A percentile compares a stretch with the other conserved stretches of the same genome.
Conservation (phyloP, 1,140 invertebrate species). For the Pogonus chalceus region DNA sequence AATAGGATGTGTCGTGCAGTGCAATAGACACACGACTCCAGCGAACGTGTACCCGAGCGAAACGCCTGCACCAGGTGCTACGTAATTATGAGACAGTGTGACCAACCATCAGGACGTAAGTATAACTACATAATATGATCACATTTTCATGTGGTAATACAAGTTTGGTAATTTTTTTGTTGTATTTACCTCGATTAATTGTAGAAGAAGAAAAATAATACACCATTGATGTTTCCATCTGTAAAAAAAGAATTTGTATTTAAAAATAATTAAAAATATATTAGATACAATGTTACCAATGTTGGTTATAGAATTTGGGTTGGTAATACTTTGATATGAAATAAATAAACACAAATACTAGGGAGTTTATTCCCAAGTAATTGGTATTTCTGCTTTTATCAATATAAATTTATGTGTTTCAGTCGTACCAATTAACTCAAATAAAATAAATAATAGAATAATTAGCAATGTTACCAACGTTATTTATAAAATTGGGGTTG, state of each 20-base stretch:
- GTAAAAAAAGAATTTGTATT: too few relatives aligned
- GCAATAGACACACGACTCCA: background rate
- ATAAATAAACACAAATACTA: too few relatives aligned
- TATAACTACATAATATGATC: background rate
- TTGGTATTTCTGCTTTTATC: too few relatives aligned
- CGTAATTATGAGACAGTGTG: background rate
- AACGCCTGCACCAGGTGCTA: background rate
- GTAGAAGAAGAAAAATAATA: background rate
- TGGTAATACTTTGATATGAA: too few relatives aligned
- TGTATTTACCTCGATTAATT: background rate
- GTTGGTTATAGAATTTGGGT: too few relatives aligned
- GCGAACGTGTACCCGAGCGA: background rate
- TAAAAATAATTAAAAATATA: background rate
- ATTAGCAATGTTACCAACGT: too few relatives aligned
- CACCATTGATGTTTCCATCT: background rate
- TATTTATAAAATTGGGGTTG: too few relatives aligned
- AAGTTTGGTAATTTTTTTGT: background rate
- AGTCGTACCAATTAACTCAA: too few relatives aligned
- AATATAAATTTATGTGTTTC: too few relatives aligned
- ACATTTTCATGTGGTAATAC: too few relatives aligned
- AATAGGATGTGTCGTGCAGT: slow-evolving; percentile 1
- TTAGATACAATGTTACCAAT: background rate
- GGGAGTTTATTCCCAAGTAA: too few relatives aligned
- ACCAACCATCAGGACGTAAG: background rate
- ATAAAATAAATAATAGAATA: too few relatives aligned